Base-by-base conservation (phyloP, 2,888 invertebrate species). In the Malthinus seriepunctatus region DNA sequence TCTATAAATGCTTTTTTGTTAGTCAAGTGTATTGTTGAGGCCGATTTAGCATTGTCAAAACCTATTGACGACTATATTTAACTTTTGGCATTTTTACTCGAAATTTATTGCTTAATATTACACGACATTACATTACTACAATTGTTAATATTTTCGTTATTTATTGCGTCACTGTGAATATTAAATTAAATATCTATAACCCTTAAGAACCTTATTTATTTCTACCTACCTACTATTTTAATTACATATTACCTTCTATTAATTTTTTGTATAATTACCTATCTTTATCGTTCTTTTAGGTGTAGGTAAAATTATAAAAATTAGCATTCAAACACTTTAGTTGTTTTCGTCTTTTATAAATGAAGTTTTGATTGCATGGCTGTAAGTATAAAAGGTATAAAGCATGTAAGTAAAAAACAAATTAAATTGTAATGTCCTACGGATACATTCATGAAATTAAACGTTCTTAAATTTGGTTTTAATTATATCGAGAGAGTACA, bases 11-110 rank as follows among this genome's bases (percentile, higher is more conserved):
- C 51, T 52, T 67, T 57, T 65, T 69, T 67, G 66, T 67, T 66
- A 63, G 63, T 61, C 60, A 62, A 67, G 69, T 63, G 63, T 62
- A 65, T 68, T 67, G 67, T 69, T 67, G 63, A 63, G 65, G 60
- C 61, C 65, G 64, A 69, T 69, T 68, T 65, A 68, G 60, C 64
- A 62, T 62, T 49, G 68, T 69, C 68, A 69, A 64, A 59, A 66
- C 55, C 67, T 62, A 67, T 67, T 69, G 68, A 69, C 64, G 63
- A 69, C 63, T 69, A 58, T 63, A 69, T 69, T 66, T 64, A n/a
- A 53, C 39, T 60, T 60, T 52, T 63, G 67, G 63, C 61, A 53
- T 66, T 56, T 66, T 67, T 34, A 49, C 33, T 10, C 59, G 51
- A 65, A 65, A 68, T 68, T 67, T 68, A 68, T 66, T 55, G 49